Conservation (phyloP, 2,797 vertebrate species). For the Sandelia bainsii region DNA sequence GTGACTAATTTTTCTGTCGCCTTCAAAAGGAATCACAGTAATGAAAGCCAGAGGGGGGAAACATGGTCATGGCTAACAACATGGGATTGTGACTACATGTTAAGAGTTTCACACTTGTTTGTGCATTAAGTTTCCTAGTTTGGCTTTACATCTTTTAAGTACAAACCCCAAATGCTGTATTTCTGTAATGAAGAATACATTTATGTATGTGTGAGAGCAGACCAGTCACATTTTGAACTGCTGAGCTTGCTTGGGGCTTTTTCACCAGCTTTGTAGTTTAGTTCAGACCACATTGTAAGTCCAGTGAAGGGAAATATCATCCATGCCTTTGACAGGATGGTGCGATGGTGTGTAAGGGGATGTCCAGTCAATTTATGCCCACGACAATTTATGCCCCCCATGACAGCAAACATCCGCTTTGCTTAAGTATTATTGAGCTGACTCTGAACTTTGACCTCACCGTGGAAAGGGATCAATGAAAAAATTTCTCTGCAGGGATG, state of each 20-base stretch:
- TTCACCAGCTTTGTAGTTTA: slow-evolving; percentile 10
- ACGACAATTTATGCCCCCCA: slow-evolving; percentile 34
- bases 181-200: background rate
- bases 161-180: background rate
- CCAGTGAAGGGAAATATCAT: slow-evolving; percentile 35
- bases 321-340: slow-evolving; percentile 31
- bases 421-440: slow-evolving; percentile 43
- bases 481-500: background rate
- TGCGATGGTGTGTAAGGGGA: slow-evolving; percentile 34
- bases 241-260: slow-evolving; percentile 8
- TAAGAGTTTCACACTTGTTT: background rate
- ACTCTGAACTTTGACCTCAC: slow-evolving; percentile 51
- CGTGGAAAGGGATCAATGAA: slow-evolving; percentile 12
- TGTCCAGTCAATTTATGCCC: slow-evolving; percentile 33
- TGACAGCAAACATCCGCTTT: slow-evolving; percentile 48
- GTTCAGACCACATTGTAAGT: slow-evolving; percentile 11
- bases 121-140: background rate
- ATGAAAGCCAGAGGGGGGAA: slow-evolving; percentile 8
- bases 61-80: background rate
- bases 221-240: slow-evolving; percentile 8
- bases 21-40: background rate
- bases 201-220: background rate
- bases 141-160: background rate
- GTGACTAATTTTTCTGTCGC: slow-evolving; percentile 9
- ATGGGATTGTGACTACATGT: slow-evolving; percentile 6